phyloP scores from a whole-genome alignment of 2,888 invertebrate genomes.

The Muschampia plurimacula region DNA sequence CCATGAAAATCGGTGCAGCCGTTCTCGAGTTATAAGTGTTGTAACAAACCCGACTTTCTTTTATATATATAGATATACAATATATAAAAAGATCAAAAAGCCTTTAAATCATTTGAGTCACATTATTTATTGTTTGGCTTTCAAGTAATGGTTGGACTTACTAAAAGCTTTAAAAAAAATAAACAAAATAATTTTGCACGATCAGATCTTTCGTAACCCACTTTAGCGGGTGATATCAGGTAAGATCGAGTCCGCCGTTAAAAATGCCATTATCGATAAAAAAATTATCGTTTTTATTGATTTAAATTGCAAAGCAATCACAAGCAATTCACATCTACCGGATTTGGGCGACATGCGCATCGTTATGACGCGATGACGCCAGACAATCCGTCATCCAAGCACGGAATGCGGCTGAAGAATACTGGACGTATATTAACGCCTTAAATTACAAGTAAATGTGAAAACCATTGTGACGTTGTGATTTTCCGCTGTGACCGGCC shows the following conservation, averaged over 20 bases:
- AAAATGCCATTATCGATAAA: slow-evolving; percentile 59
- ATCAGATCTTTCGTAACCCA: slow-evolving; percentile 17
- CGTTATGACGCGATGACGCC: slow-evolving; percentile 42
- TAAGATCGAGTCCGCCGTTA: slow-evolving; percentile 56
- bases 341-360: slow-evolving; percentile 50
- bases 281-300: slow-evolving; percentile 65
- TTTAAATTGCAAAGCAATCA: slow-evolving; percentile 77
- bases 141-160: neutral
- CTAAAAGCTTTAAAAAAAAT: neutral
- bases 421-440: slow-evolving; percentile 3
- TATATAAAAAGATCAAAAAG: too few species aligned
- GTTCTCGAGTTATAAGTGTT: too few species aligned
- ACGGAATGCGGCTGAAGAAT: slow-evolving; percentile 32
- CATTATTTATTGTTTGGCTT: neutral
- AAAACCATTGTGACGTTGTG: slow-evolving; percentile 32
- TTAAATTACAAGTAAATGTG: slow-evolving; percentile 26
- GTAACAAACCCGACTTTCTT: too few species aligned
- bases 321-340: slow-evolving; percentile 57
- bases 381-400: slow-evolving; percentile 28
- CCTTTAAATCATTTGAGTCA: too few species aligned
- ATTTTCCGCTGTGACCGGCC: slow-evolving; percentile 27
- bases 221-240: slow-evolving; percentile 11
- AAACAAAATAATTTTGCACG: slow-evolving; percentile 8
- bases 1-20: too few species aligned
- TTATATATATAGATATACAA: too few species aligned